These are phyloP conservation scores for Eonycteris spelaea DNA, from an alignment of 2,113 vertebrate genomes.

Conservation along the genomic window DNA sequence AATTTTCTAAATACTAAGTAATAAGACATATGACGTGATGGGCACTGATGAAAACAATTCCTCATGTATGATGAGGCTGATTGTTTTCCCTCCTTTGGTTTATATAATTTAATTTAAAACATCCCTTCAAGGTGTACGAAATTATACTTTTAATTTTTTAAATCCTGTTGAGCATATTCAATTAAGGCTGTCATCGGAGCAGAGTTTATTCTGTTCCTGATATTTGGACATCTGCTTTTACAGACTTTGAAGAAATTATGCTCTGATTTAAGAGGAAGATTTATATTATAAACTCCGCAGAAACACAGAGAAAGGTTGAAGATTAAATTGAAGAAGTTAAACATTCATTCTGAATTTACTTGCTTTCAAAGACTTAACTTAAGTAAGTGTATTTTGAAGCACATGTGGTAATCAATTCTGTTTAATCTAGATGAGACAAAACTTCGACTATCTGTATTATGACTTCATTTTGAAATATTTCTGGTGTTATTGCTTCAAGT, in stretches of 20 bases:
- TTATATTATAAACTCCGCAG: background rate
- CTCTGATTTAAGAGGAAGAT: background rate
- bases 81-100: background rate
- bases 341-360: conserved; percentile 27
- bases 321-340: background rate
- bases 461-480: conserved; percentile 42
- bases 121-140: conserved; percentile 14
- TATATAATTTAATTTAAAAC: conserved; percentile 39
- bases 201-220: conserved; percentile 41
- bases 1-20: background rate
- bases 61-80: background rate
- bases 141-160: conserved; percentile 46
- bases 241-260: background rate
- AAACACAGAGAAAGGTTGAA: conserved; percentile 44
- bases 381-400: conserved; percentile 61
- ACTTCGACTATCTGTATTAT: background rate
- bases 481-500: conserved; percentile 26
- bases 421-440: conserved; percentile 64
- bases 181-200: conserved; percentile 34
- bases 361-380: conserved; percentile 47
- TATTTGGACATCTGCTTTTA: conserved; percentile 33
- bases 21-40: background rate
- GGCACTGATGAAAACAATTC: background rate
- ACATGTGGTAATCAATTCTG: conserved; percentile 19
- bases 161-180: conserved; percentile 22